Percentiles rank a stretch among this genome's conserved stretches.
These are phyloP conservation scores for Galeopsomyia nigrocyanea DNA, from an alignment of 2,888 invertebrate species.

Conservation along the genomic window DNA sequence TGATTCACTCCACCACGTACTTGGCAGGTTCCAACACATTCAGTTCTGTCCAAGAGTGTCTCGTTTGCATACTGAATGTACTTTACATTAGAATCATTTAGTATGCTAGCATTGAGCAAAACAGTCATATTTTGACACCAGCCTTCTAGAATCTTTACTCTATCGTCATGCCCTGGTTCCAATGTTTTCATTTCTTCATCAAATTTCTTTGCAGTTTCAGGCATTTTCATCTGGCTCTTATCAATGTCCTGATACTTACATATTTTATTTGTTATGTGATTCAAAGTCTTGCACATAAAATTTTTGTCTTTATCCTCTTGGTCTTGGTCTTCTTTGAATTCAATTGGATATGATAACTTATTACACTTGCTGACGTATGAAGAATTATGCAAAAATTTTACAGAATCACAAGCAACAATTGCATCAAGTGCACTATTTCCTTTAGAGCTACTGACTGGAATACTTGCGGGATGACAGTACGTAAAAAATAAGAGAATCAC, in stretches of 20 bases:
- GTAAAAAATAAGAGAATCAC: constrained; percentile 9
- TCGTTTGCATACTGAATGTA: constrained; percentile 18
- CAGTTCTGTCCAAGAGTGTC: background rate
- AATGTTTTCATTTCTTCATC: constrained; percentile 27
- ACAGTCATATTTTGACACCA: constrained; percentile 23
- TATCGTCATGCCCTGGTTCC: constrained; percentile 3
- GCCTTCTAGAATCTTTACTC: background rate
- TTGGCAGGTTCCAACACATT: constrained; percentile 31
- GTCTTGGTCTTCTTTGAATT: background rate
- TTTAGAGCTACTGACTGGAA: background rate
- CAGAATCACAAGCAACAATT: constrained; percentile 21
- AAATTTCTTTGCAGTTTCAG: constrained; percentile 10
- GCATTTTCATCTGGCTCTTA: constrained; percentile 7
- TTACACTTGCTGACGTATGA: constrained; percentile 9
- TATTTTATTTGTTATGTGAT: constrained; percentile 27
- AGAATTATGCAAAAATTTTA: constrained; percentile 28
- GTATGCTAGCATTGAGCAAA: background rate
- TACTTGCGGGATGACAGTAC: constrained; percentile 2
- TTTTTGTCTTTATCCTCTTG: background rate
- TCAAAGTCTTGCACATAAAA: constrained; percentile 24
- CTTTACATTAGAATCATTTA: background rate
- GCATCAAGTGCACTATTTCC: constrained; percentile 11
- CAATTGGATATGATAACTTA: background rate
- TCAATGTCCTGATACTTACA: constrained; percentile 6
- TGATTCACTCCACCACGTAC: constrained; percentile 6